Conservation (phyloP, 2,797 vertebrate species). For the Crax fasciolata region DNA sequence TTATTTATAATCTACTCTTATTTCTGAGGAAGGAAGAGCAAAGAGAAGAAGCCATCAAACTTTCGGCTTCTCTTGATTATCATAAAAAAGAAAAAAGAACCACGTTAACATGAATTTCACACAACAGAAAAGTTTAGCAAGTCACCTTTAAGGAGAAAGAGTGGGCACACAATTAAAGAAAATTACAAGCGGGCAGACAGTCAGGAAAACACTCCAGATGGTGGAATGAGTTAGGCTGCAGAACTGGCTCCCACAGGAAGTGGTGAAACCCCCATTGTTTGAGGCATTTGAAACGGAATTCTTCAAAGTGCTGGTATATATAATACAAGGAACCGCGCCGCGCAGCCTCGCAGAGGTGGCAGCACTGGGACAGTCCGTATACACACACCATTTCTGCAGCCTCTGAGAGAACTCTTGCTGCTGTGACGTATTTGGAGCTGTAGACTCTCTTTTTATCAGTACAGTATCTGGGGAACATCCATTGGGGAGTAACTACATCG, state of each 20-base stretch:
- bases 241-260: constrained; percentile 63
- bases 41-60: not conserved
- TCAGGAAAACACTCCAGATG: constrained; percentile 63
- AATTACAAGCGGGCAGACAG: constrained; percentile 27
- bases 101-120: not conserved
- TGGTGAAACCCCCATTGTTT: constrained; percentile 61
- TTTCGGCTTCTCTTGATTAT: not conserved
- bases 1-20: constrained; percentile 29
- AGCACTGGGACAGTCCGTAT: fast-evolving
- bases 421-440: not conserved
- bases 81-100: not conserved
- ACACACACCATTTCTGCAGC: not conserved
- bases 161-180: constrained; percentile 10
- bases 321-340: not conserved
- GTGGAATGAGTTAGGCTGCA: constrained; percentile 44
- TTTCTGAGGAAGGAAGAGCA: constrained; percentile 32
- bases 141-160: constrained; percentile 29
- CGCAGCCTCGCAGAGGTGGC: not conserved
- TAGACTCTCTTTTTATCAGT: not conserved
- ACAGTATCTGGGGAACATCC: not conserved
- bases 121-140: not conserved
- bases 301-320: constrained; percentile 10
- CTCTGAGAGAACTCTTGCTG: not conserved
- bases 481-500: not conserved
- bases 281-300: constrained; percentile 30